Conservation (phyloP, 2,113 vertebrate species). For the Pogona vitticeps region DNA sequence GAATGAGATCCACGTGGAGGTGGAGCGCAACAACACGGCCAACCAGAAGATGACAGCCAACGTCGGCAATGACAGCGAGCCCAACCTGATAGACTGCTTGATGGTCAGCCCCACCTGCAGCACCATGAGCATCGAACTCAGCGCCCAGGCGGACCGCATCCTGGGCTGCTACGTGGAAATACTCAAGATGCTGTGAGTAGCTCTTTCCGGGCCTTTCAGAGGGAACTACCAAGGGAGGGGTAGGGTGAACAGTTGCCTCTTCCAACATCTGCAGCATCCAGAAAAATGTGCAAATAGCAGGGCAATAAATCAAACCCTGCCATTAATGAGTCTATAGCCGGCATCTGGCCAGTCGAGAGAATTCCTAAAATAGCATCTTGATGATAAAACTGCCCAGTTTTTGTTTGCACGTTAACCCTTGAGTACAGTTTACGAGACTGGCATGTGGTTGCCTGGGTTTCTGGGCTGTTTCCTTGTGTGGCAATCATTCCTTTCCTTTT, state of each 20-base stretch:
- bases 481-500: background rate
- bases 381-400: conserved; percentile 56
- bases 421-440: conserved; percentile 27
- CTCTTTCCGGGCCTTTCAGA: background rate
- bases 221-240: background rate
- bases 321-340: conserved; percentile 44
- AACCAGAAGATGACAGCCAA: conserved; percentile 88
- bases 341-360: conserved; percentile 59
- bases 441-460: conserved; percentile 47
- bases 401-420: conserved; percentile 53
- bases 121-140: conserved; percentile 96
- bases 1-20: conserved; percentile 95
- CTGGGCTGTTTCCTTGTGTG: conserved; percentile 31
- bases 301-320: conserved; percentile 47
- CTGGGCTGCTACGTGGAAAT: conserved; percentile 97
- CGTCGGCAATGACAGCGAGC: conserved; percentile 88
- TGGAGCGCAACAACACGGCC: conserved; percentile 93
- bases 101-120: conserved; percentile 95
- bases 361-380: conserved; percentile 63
- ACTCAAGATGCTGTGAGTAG: conserved; percentile 97
- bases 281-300: conserved; percentile 17
- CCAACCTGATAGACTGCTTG: conserved; percentile 98
- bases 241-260: conserved; percentile 23
- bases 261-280: conserved; percentile 32
- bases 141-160: conserved; percentile 92